Conservation (phyloP, 2,797 vertebrate genomes). For the Hoplostethus atlanticus region DNA sequence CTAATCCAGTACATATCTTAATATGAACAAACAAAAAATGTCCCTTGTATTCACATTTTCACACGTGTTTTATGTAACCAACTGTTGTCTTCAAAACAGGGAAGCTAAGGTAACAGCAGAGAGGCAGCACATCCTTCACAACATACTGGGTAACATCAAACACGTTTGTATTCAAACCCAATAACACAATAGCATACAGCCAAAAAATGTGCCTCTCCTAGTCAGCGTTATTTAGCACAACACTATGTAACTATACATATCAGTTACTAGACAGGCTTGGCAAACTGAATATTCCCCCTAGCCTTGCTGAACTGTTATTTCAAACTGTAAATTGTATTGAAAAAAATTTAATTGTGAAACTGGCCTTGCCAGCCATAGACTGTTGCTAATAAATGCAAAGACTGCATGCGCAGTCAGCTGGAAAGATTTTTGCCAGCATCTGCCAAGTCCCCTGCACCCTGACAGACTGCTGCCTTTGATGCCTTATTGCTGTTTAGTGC, state of each 20-base stretch:
- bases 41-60: no score
- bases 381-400: conserved; percentile 44
- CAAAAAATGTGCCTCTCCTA: not conserved
- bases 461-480: conserved; percentile 71
- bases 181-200: not conserved
- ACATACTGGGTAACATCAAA: no score
- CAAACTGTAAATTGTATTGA: no score
- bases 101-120: no score
- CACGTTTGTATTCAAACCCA: not conserved
- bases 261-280: conserved; percentile 2
- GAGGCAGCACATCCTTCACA: no score
- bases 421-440: conserved; percentile 40
- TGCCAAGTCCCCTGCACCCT: conserved; percentile 57
- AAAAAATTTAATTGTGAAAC: conserved; percentile 21
- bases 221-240: not conserved
- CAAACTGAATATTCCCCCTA: conserved; percentile 13
- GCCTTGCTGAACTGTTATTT: not conserved
- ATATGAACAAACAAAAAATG: not conserved
- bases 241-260: not conserved
- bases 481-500: conserved; percentile 56
- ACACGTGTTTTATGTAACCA: no score
- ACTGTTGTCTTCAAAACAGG: no score
- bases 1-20: not conserved
- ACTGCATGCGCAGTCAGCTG: conserved; percentile 39
- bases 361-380: conserved; percentile 42